These are phyloP conservation scores for Chrysemys picta DNA, from an alignment of 2,113 vertebrate genomes.

Conservation along the genomic window DNA sequence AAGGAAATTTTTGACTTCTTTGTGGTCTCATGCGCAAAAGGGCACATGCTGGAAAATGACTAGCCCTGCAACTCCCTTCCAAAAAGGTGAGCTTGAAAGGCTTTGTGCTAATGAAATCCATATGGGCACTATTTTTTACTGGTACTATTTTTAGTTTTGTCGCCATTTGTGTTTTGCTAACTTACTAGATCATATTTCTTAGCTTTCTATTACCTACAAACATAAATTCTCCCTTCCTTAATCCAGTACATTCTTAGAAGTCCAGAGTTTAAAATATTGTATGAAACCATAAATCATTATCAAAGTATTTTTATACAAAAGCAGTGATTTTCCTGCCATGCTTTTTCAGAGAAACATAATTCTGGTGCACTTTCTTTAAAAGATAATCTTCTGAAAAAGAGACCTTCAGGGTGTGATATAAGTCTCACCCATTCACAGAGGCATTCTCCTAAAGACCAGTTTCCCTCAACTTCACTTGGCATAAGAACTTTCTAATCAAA, in stretches of 20 bases:
- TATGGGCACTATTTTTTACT: neutral
- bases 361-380: conserved; percentile 13
- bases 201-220: conserved; percentile 63
- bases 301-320: conserved; percentile 53
- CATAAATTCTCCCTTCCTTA: conserved; percentile 22
- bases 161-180: conserved; percentile 32
- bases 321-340: conserved; percentile 18
- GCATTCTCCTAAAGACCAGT: neutral
- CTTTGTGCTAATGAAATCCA: neutral
- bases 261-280: conserved; percentile 14
- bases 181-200: conserved; percentile 51
- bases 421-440: neutral
- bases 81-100: conserved; percentile 51
- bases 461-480: neutral
- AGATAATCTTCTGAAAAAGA: neutral
- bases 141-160: conserved; percentile 62
- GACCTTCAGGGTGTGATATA: neutral
- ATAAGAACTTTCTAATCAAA: neutral
- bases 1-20: conserved; percentile 73
- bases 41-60: conserved; percentile 30
- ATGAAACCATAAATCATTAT: conserved; percentile 32
- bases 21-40: conserved; percentile 68
- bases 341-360: conserved; percentile 37
- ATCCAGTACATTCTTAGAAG: conserved; percentile 52
- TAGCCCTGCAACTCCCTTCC: conserved; percentile 46